These are phyloP conservation scores for Serinus canaria DNA, from an alignment of 2,113 vertebrate species.

Conservation along the genomic window DNA sequence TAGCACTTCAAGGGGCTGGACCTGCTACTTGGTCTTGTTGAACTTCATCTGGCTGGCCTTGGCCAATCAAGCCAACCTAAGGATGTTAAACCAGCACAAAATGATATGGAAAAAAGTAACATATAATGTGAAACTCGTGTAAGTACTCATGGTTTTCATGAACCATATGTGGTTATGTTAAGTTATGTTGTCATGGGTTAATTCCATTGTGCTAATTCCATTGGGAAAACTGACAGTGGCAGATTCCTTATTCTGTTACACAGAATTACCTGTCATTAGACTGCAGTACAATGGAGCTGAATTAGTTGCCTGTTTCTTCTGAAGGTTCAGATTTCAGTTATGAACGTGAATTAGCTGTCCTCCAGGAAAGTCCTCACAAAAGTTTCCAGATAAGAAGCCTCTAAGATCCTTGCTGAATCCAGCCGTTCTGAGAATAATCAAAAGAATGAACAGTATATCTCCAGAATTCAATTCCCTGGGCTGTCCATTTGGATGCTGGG, in stretches of 20 bases:
- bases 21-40: not conserved
- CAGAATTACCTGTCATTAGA: not conserved
- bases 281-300: not conserved
- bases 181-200: not conserved
- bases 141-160: not conserved
- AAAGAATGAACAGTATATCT: not conserved
- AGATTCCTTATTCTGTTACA: not conserved
- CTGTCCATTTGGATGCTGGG: not conserved
- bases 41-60: not conserved
- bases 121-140: not conserved
- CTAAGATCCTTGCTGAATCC: not conserved
- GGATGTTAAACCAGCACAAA: not conserved
- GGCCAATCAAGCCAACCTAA: no score
- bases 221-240: not conserved
- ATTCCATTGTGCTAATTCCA: not conserved
- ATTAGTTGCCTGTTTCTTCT: not conserved
- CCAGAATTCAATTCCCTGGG: not conserved
- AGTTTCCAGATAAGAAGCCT: not conserved
- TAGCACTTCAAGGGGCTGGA: no score
- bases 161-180: not conserved
- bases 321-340: not conserved
- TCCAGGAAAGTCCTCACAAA: not conserved
- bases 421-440: not conserved
- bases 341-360: not conserved
- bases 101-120: rapidly evolving